Base-by-base conservation (phyloP, 2,797 vertebrate genomes). In the Naso thynnoides region DNA sequence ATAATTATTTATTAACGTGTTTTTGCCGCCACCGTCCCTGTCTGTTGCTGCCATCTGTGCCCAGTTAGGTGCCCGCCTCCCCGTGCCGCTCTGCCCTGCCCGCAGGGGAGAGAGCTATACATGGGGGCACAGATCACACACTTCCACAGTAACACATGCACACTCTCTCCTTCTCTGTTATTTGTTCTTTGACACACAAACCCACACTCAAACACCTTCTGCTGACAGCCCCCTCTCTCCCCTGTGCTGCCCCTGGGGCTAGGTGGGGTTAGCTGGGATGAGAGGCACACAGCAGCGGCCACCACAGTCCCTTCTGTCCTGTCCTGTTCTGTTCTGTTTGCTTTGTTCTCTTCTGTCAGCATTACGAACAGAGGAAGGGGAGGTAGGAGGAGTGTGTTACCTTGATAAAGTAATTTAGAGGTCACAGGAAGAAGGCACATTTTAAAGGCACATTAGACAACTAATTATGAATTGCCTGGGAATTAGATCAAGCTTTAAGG, bases 1-100 rank as follows among this genome's bases (percentile, higher is more conserved):
- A 91, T 88, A 90, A 91, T 93, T 88, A 91, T 91, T 90, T 92
- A 91, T 90, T 90, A 91, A 90, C 57, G 14, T 86, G 90, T 90
- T 91, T 88, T 80, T 83, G 83, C 84, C 79, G 48, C 84, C 78
- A 73, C 64, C 53, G 53, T 89, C 76, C 81, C 80, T 70, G 79
- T 85, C 91, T 90, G 90, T 86, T 16, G 83, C 66, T 84, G 83
- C 92, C 92, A 93, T 93, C 91, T 93, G 91, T 86, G 88, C 90
- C 81, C 90, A 79, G 92, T 89, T 88, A 93, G 92, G 86, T 85
- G 87, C 84, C 87, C 45, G 79, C 88, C 80, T 90, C 86, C 89
- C 88, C 69, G 81, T 44, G 86, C 68, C 27, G 75, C 69, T 84
- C 82, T 92, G 90, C 88, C 87, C 89, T 90, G 88, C 88, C 91